These are phyloP conservation scores for Capromys pilorides DNA, from an alignment of 2,797 vertebrate species.

Conservation along the genomic window DNA sequence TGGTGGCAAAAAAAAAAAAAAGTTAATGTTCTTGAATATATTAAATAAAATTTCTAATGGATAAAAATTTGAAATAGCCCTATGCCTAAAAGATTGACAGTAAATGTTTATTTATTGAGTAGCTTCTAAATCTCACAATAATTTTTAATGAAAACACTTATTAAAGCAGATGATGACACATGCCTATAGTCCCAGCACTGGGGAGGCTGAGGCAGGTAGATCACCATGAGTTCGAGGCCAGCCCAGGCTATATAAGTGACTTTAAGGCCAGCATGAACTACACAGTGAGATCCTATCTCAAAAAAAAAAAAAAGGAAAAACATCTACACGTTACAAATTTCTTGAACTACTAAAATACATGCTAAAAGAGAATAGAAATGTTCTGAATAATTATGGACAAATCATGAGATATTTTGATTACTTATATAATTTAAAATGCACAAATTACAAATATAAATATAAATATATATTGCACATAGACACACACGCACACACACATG, in stretches of 20 bases:
- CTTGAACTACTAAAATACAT: not conserved
- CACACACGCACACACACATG: not conserved
- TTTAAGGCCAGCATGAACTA: not conserved
- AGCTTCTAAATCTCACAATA: conserved; percentile 13
- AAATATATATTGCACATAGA: not conserved
- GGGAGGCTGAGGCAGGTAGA: not conserved
- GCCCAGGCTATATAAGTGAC: not conserved
- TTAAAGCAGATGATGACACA: not conserved
- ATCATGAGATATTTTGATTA: not conserved
- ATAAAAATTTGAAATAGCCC: not conserved
- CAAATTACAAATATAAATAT: not conserved
- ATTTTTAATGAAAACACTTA: not conserved
- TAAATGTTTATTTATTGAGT: not conserved
- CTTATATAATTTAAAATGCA: not conserved
- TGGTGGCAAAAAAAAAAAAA: not conserved
- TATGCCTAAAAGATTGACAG: conserved; percentile 7
- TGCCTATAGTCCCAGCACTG: not conserved
- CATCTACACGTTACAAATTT: not conserved
- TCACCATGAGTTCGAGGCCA: not conserved
- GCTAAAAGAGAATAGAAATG: not conserved
- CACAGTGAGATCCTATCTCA: not conserved
- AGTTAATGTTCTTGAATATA: not conserved
- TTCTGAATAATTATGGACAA: conserved; percentile 12
- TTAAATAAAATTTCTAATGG: not conserved
- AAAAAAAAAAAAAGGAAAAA: not conserved